Evolutionary conservation across 2,113 vertebrate genomes (phyloP).

Genomic region (Arenaria interpres): DNA sequence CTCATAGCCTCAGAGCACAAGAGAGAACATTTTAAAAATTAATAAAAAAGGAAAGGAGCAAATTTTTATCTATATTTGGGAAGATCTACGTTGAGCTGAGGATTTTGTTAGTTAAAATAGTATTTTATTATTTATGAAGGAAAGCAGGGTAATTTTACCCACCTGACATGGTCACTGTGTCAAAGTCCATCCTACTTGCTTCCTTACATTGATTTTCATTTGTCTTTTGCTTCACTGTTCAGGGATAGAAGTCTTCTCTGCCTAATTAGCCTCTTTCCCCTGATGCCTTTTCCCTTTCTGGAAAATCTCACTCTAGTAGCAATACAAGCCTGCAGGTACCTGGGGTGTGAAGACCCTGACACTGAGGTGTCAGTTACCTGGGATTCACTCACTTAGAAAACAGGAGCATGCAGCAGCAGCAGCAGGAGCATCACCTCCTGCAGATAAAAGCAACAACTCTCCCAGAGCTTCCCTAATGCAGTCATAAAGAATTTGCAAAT

Average conservation of each 20-base stretch:
- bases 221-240: background rate
- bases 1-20: background rate
- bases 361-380: background rate
- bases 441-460: conserved; percentile 52
- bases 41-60: background rate
- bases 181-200: background rate
- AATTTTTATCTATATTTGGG: background rate
- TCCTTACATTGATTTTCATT: background rate
- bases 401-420: conserved; percentile 59
- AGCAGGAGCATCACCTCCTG: conserved; percentile 26
- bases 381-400: conserved; percentile 60
- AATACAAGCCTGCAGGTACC: background rate
- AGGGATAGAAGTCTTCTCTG: background rate
- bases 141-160: background rate
- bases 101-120: background rate
- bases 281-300: background rate
- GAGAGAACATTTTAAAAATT: background rate
- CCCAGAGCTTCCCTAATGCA: conserved; percentile 26
- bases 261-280: background rate
- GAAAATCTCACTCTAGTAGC: background rate
- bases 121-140: background rate
- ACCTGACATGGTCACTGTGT: background rate
- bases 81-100: background rate
- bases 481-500: conserved; percentile 39
- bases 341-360: background rate